Conservation (phyloP, 2,113 vertebrate genomes). For the Astur gentilis region DNA sequence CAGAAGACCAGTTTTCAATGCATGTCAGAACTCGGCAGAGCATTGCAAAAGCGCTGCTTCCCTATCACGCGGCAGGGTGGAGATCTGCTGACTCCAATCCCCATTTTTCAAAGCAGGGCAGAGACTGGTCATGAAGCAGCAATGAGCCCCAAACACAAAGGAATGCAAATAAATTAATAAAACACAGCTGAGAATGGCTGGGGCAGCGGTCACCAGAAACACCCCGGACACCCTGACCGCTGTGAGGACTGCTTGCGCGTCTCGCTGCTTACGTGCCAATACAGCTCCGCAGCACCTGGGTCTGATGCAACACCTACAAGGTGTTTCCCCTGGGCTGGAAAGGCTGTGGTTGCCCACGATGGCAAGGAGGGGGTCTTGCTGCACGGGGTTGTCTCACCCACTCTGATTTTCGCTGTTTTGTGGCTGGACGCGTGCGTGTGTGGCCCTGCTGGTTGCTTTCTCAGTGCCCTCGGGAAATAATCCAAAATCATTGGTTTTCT, state of each 20-base stretch:
- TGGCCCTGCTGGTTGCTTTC: not conserved
- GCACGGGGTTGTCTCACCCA: not conserved
- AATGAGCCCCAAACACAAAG: not conserved
- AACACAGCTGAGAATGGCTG: not conserved
- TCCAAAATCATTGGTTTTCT: not conserved
- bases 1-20: not conserved
- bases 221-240: not conserved
- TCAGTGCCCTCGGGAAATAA: not conserved
- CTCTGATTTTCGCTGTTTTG: not conserved
- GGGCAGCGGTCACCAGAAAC: not conserved
- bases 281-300: not conserved
- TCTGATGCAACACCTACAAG: not conserved
- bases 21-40: not conserved
- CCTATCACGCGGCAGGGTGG: not conserved
- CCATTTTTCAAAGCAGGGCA: not conserved
- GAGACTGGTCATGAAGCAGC: not conserved
- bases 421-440: not conserved
- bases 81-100: not conserved
- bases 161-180: not conserved
- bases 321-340: not conserved
- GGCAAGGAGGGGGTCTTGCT: not conserved
- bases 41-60: not conserved
- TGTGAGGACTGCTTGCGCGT: rapidly evolving
- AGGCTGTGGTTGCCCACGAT: not conserved
- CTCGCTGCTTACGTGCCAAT: not conserved